Percentiles rank a stretch among this genome's conserved stretches.
Evolutionary conservation across 1,140 invertebrate species (phyloP).

Genomic region (Psix sp.): DNA sequence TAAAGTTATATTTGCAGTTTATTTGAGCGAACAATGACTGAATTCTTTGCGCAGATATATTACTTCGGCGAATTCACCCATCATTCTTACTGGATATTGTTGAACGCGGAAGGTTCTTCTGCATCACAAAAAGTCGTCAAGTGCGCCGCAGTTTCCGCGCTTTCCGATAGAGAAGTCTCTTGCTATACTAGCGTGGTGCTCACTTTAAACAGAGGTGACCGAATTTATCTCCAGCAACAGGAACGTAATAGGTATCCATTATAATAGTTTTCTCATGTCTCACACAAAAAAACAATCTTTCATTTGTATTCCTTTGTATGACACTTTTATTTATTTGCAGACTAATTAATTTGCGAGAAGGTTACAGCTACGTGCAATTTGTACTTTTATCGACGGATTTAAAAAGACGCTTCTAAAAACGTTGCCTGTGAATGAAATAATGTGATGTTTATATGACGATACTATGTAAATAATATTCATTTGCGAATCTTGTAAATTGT

Average conservation of each 20-base stretch:
- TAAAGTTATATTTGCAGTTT: not conserved
- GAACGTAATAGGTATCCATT: conserved; percentile 65
- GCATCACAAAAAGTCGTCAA: conserved; percentile 62
- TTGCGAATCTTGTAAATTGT: conserved; percentile 19
- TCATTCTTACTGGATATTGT: conserved; percentile 70
- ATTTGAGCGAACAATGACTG: not conserved
- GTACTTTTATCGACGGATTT: conserved; percentile 63
- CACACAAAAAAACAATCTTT: conserved; percentile 9
- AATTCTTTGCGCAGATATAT: conserved; percentile 64
- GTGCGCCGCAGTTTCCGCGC: conserved; percentile 65
- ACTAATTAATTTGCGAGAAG: conserved; percentile 69
- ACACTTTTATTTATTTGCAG: conserved; percentile 55
- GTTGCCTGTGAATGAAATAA: not conserved
- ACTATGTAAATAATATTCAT: conserved; percentile 30
- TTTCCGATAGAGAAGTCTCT: conserved; percentile 64
- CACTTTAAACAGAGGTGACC: conserved; percentile 64
- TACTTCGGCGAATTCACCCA: conserved; percentile 67
- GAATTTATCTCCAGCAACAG: conserved; percentile 68
- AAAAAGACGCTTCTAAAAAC: conserved; percentile 38
- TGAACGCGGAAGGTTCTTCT: conserved; percentile 66
- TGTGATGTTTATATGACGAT: conserved; percentile 31
- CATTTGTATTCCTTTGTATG: not conserved
- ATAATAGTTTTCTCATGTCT: not conserved
- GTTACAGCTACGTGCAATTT: conserved; percentile 70
- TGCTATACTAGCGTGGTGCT: conserved; percentile 67